Evolutionary conservation across 64 coral and sea anemone species (phyloP).

Genomic region (Montipora capricornis): DNA sequence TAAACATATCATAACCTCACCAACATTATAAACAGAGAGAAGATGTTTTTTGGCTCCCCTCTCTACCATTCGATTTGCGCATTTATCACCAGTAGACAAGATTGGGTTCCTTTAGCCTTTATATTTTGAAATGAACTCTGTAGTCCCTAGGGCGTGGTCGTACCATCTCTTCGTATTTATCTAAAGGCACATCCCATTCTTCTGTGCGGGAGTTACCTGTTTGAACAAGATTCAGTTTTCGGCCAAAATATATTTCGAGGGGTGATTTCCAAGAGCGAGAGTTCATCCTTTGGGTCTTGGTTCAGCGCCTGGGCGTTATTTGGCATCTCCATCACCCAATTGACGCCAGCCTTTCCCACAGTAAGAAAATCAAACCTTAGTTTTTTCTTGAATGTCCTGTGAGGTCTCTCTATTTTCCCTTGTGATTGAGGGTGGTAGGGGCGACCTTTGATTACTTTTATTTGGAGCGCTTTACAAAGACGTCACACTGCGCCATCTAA

Average conservation of each 20-base stretch:
- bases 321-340: not conserved
- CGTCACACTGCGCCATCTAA: slow-evolving; percentile 10
- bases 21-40: too few species aligned
- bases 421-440: too few species aligned
- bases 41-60: not conserved
- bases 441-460: too few species aligned
- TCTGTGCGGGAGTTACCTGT: not conserved
- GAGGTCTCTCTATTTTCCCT: too few species aligned
- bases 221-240: slow-evolving; percentile 4
- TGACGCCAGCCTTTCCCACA: too few species aligned
- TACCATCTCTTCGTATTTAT: not conserved
- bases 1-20: too few species aligned
- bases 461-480: not conserved
- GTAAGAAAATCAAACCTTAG: slow-evolving; percentile 39
- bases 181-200: not conserved
- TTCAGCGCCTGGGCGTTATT: slow-evolving; percentile 19
- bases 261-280: slow-evolving; percentile 2
- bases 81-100: not conserved
- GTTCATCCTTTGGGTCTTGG: slow-evolving; percentile 43
- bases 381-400: not conserved
- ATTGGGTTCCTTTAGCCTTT: not conserved
- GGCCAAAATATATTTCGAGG: slow-evolving; percentile 18
- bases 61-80: not conserved
- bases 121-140: not conserved
- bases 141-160: slow-evolving; percentile 12